Evolutionary conservation across 1,140 invertebrate species (phyloP).

Genomic region (Elymnias hypermnestra): DNA sequence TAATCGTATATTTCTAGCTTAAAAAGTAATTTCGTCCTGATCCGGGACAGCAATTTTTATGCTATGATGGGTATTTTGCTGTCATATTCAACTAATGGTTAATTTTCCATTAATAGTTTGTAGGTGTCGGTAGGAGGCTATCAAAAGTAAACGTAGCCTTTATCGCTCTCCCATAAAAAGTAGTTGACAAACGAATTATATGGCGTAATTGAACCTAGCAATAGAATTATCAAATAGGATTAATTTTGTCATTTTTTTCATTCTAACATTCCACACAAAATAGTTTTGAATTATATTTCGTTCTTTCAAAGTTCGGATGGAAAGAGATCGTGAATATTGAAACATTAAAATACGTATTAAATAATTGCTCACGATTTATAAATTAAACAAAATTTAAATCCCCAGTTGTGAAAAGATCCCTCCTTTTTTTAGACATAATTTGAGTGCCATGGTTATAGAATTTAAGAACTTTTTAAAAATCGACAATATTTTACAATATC

Average conservation of each 20-base stretch:
- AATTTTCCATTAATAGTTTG: constrained; percentile 39
- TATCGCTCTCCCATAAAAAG: constrained; percentile 47
- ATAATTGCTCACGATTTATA: constrained; percentile 56
- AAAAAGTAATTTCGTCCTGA: constrained; percentile 60
- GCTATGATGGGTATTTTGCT: constrained; percentile 49
- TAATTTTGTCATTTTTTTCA: constrained; percentile 11
- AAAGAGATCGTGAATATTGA: constrained; percentile 46
- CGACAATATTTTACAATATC: constrained; percentile 62
- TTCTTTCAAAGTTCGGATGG: constrained; percentile 65
- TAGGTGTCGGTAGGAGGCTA: constrained; percentile 26
- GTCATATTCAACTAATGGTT: constrained; percentile 45
- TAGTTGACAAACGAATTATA: constrained; percentile 12
- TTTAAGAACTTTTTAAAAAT: constrained; percentile 55
- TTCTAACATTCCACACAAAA: constrained; percentile 60
- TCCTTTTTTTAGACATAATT: constrained; percentile 56
- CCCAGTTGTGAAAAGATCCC: constrained; percentile 67
- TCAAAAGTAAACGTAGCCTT: constrained; percentile 6
- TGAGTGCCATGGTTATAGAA: constrained; percentile 66
- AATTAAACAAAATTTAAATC: constrained; percentile 23
- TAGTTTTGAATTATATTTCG: constrained; percentile 54
- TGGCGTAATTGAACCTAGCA: constrained; percentile 8
- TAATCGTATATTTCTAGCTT: no score
- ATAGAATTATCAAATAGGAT: constrained; percentile 1
- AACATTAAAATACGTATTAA: constrained; percentile 57
- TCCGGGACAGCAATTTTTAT: constrained; percentile 65